These are phyloP conservation scores for Nomada fabriciana DNA, from an alignment of 2,888 invertebrate genomes.

Conservation along the genomic window DNA sequence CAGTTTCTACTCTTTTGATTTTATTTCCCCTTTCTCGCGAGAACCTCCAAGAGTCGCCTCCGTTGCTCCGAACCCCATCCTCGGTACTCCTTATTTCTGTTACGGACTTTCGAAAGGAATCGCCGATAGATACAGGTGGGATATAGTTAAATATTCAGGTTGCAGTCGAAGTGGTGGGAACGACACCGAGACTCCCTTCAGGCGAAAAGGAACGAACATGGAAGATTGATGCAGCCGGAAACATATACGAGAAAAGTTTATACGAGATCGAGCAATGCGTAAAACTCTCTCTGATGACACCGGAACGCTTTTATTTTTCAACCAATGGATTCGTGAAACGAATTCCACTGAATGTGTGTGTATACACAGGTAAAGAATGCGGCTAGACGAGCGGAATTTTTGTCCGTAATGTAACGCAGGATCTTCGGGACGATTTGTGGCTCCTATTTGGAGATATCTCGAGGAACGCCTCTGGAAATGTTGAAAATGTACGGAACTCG, in stretches of 20 bases:
- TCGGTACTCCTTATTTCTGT: conserved; percentile 25
- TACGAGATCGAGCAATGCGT: conserved; percentile 5
- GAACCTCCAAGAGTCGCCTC: conserved; percentile 11
- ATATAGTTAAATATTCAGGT: conserved; percentile 65
- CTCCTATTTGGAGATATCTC: conserved; percentile 15
- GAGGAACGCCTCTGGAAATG: conserved; percentile 12
- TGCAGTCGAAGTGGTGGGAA: conserved; percentile 35
- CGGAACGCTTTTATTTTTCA: conserved; percentile 48
- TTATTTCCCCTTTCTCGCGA: conserved; percentile 21
- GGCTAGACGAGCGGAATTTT: conserved; percentile 22
- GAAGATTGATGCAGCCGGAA: conserved; percentile 57
- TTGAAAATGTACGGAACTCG: conserved; percentile 16
- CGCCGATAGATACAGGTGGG: conserved; percentile 57
- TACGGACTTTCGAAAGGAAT: conserved; percentile 46
- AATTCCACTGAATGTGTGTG: conserved; percentile 1
- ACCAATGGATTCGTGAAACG: not conserved
- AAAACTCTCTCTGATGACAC: conserved; percentile 46
- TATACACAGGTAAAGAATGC: not conserved
- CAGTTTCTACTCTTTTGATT: conserved; percentile 60
- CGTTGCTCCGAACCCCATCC: conserved; percentile 15
- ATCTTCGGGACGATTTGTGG: not conserved
- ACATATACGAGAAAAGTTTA: conserved; percentile 45
- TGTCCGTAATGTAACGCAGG: conserved; percentile 2
- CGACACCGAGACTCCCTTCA: conserved; percentile 27
- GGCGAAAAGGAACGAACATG: conserved; percentile 40